Percentiles rank a stretch among this genome's conserved stretches.
phyloP scores from a whole-genome alignment of 1,140 invertebrate species.

The Ceratina calcarata region DNA sequence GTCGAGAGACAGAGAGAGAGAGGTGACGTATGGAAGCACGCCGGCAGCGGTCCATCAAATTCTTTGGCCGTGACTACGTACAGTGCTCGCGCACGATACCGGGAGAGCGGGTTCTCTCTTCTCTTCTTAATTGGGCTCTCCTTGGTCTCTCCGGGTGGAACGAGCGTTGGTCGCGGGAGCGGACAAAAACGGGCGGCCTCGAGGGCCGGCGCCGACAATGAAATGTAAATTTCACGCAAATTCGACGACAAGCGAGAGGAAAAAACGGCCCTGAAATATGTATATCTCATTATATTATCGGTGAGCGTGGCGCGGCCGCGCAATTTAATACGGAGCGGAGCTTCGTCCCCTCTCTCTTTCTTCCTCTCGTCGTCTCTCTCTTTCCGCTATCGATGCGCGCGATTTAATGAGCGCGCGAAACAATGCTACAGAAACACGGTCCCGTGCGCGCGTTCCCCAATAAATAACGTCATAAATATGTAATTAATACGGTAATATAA shows the following conservation, averaged over 20 bases:
- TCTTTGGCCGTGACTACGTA: slow-evolving; percentile 18
- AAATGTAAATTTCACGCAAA: slow-evolving; percentile 47
- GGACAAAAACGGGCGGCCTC: slow-evolving; percentile 9
- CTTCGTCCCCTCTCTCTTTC: too few relatives aligned
- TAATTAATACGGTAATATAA: slow-evolving; percentile 54
- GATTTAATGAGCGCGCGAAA: slow-evolving; percentile 46
- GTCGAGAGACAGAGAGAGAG: background rate
- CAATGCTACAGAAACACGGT: slow-evolving; percentile 45
- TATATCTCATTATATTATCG: slow-evolving; percentile 49
- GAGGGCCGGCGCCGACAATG: slow-evolving; percentile 18
- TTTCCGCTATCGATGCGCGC: slow-evolving; percentile 34
- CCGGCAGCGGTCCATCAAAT: slow-evolving; percentile 45
- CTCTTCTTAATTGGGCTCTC: slow-evolving; percentile 33
- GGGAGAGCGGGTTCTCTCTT: background rate
- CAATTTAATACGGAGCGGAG: slow-evolving; percentile 34
- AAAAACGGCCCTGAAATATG: slow-evolving; percentile 18
- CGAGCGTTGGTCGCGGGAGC: background rate
- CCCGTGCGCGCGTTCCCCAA: background rate
- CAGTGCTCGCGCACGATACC: slow-evolving; percentile 1
- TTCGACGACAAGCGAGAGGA: slow-evolving; percentile 11
- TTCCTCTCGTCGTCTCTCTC: background rate
- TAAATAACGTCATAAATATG: slow-evolving; percentile 52
- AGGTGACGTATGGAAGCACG: slow-evolving; percentile 26
- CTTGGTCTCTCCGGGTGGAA: background rate
- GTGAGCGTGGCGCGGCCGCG: slow-evolving; percentile 17